Base-by-base conservation (phyloP, 2,113 vertebrate species). In the Psilopsiagon aurifrons region DNA sequence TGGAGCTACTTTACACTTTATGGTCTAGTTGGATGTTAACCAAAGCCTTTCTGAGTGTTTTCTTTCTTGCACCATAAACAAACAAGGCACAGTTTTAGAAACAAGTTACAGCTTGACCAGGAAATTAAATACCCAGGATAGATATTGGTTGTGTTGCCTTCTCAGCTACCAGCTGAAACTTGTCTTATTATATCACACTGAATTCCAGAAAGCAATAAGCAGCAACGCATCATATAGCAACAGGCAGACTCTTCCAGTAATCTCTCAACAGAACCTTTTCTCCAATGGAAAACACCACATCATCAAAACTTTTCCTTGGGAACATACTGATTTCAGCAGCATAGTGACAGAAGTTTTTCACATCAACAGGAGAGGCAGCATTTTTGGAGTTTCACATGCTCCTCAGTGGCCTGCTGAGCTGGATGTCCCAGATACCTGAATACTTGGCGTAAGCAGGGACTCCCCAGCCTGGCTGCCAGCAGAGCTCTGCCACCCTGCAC, bases 91-190 rank as follows among this genome's bases (percentile, higher is more conserved):
- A 62, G 41, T 77, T 87, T 79, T 80, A 95, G 87, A 86, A 95
- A 90, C 87, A 90, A 73, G 41, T n/a, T 85, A 41, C 27, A 89
- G 77, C 82, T 85, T 54, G 85, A 88, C 70, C 28, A 83, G 63
- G 87, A 94, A 95, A 93, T 80, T 47, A 83, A 91, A 94, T 91
- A 88, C 13, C 46, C 54, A 74, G 41, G 78, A 64, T 19, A 69
- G 70, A 57, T 66, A 93, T 2, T 79, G 57, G 41, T 73, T 93
- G 59, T 77, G 63, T 49, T 17, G 1, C 70, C 70, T 91, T 95
- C 94, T 91, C 77, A 84, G 46, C 84, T 92, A 82, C 76, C 89
- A 76, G 84, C 66, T 89, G 70, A 92, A 79, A 92, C 80, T 41
- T 83, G 66, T 41, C 62, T 76, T 64, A 63, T 20, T 75, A 71